Conservation (phyloP, 2,888 invertebrate genomes). For the Acrobasis repandana region DNA sequence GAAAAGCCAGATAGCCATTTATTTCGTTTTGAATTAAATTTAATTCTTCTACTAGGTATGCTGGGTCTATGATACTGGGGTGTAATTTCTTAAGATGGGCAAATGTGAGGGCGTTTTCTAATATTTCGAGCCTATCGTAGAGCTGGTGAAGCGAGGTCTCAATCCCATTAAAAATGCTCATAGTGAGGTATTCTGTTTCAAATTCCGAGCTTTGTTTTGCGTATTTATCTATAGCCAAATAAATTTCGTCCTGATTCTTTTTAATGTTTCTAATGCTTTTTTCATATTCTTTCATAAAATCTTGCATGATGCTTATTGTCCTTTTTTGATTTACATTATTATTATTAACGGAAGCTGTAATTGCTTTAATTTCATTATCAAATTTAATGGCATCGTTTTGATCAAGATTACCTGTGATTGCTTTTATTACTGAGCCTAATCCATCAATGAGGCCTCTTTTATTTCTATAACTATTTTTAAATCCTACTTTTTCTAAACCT, state of each 20-base stretch:
- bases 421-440: constrained; percentile 31
- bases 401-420: constrained; percentile 31
- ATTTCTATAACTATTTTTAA: constrained; percentile 16
- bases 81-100: too few species aligned
- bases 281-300: constrained; percentile 18
- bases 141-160: too few species aligned
- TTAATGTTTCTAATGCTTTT: neutral
- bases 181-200: neutral
- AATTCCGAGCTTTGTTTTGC: neutral
- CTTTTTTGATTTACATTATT: neutral
- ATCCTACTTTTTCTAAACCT: constrained; percentile 30
- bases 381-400: constrained; percentile 27
- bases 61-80: too few species aligned
- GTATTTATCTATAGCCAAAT: neutral
- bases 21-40: too few species aligned
- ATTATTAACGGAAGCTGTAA: neutral
- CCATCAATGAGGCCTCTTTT: constrained; percentile 30
- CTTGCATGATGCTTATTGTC: constrained; percentile 10
- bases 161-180: too few species aligned
- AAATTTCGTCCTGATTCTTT: neutral
- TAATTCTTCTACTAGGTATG: too few species aligned
- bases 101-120: too few species aligned
- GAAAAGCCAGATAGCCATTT: too few species aligned
- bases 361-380: neutral
- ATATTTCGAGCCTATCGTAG: too few species aligned